Base-by-base conservation (phyloP, 2,888 invertebrate species). In the Acanthococcus lagerstroemiae region DNA sequence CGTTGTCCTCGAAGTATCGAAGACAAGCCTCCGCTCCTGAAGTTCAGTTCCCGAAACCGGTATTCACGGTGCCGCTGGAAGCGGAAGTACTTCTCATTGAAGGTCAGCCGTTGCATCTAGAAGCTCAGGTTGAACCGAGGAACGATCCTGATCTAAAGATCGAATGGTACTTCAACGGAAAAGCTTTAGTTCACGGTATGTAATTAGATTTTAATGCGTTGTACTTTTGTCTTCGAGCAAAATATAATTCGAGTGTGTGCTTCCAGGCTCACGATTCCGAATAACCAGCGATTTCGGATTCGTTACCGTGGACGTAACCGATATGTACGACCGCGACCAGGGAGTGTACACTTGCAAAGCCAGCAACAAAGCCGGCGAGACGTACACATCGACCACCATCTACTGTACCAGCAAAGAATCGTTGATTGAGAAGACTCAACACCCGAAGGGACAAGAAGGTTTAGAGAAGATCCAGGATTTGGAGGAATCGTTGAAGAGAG, bases 281-380 rank as follows among this genome's bases (percentile, higher is more conserved):
- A 85, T 93, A 75, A 91, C 90, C 1, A 90, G 87, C 74, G 97
- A 99, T 74, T 96, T 96, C 76, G 97, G 97, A 61, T 96, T 93
- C 75, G 95, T 95, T 4, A 92, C 93, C 3, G 80, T 99, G 71
- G 95, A 96, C 76, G 80, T 97, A 58, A 88, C 85, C 22, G 94
- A 95, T 75, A 89, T 90, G 0, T 92, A 94, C 74, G 91, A 91
- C 74, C 83, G 94, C 72, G 95, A 95, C 76, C 92, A 92, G 76
- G 95, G 95, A 69, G 88, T 93, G 71, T 93, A 93, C 74, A 93
- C 92, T 0, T 91, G 91, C 77, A 90, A 93, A 74, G 93, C 93
- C 15, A 88, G 82, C 72, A 94, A 94, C 73, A 87, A 84, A 75
- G 82, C 84, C 69, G 94, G 94, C 15, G 94, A 94, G 79, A 93